Evolutionary conservation across 2,113 vertebrate genomes (phyloP).

Genomic region (Pteropus alecto): DNA sequence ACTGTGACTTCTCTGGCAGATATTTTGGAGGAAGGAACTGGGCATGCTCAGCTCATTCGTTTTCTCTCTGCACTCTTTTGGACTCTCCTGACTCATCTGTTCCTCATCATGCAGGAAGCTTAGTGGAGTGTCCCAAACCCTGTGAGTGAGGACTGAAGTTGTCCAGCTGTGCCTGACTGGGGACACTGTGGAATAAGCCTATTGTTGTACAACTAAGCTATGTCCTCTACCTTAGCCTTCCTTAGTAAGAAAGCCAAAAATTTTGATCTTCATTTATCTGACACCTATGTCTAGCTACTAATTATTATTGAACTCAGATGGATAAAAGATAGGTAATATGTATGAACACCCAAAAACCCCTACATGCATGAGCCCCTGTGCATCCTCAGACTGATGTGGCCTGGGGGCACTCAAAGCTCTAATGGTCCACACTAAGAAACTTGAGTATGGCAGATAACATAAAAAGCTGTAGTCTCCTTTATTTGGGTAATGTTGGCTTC

Average conservation of each 20-base stretch:
- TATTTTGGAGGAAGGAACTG: background rate
- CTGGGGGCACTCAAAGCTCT: background rate
- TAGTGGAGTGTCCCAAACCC: background rate
- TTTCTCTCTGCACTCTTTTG: background rate
- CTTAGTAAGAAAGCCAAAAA: background rate
- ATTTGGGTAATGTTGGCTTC: background rate
- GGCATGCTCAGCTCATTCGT: background rate
- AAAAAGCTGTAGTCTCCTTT: background rate
- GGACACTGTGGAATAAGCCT: background rate
- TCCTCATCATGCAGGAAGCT: background rate
- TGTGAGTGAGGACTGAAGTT: background rate
- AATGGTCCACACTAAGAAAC: background rate
- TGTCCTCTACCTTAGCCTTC: background rate
- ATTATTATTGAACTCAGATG: background rate
- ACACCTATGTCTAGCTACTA: background rate
- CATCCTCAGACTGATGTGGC: background rate
- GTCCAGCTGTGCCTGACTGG: background rate
- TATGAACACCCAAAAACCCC: background rate
- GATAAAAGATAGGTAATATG: background rate
- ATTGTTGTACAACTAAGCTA: background rate
- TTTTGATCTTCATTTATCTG: background rate
- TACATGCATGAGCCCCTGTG: background rate
- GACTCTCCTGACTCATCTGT: background rate
- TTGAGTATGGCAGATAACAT: background rate
- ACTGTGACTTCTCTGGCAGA: background rate